Percentiles rank a stretch among this genome's conserved stretches.
phyloP scores from a whole-genome alignment of 35 echinoderm and acorn worm genomes.

The Anneissia japonica region DNA sequence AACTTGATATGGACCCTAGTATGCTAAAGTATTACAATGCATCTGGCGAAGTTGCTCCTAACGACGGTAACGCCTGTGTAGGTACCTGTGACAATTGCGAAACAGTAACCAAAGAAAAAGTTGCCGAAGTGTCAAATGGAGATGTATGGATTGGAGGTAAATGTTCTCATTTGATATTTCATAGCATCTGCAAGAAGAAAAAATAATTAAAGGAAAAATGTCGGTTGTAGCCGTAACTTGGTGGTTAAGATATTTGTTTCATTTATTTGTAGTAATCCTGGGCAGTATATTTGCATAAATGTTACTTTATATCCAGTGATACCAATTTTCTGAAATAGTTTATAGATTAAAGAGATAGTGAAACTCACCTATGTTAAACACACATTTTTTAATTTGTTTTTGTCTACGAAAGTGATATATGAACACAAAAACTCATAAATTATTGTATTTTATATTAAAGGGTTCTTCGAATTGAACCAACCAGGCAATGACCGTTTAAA shows the following conservation, averaged over 20 bases:
- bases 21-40: conserved; percentile 4
- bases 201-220: too few relatives aligned
- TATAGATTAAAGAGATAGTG: too few relatives aligned
- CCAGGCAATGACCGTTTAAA: conserved; percentile 26
- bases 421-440: not conserved
- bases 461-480: conserved; percentile 69
- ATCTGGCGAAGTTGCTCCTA: not conserved
- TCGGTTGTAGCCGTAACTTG: too few relatives aligned
- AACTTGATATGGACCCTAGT: not conserved
- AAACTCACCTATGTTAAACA: not conserved
- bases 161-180: too few relatives aligned
- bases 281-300: too few relatives aligned
- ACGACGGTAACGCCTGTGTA: conserved; percentile 2
- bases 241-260: too few relatives aligned
- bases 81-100: conserved; percentile 64
- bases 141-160: conserved; percentile 96
- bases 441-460: conserved; percentile 29
- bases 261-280: too few relatives aligned
- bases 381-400: not conserved
- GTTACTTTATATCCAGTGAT: too few relatives aligned
- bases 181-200: too few relatives aligned
- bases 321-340: too few relatives aligned
- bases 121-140: conserved; percentile 40
- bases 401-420: too few relatives aligned
- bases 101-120: conserved; percentile 18